Base-by-base conservation (phyloP, 2,888 invertebrate genomes). In the Apoderus coryli region DNA sequence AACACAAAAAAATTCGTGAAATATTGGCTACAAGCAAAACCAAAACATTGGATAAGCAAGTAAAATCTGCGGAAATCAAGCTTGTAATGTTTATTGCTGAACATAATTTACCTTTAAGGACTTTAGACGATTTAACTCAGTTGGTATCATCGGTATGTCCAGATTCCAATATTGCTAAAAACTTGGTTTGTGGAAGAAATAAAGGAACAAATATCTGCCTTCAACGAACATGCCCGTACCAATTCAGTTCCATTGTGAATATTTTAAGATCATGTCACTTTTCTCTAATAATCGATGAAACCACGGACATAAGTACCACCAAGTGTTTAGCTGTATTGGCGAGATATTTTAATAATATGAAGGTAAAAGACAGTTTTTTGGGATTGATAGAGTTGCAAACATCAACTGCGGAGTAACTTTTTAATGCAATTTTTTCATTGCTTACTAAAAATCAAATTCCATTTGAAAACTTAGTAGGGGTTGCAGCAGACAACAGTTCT, bases 401-500 rank as follows among this genome's bases (percentile, higher is more conserved):
- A 7, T 14, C n/a, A 10, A 5, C 26, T 14, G 14, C 31, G 12
- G 13, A 31, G n/a, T 25, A 9, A 19, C 10, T 41, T 23, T 41
- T 37, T 25, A 22, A 24, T 6, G 22, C 27, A 3, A 19, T 40
- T 2, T 36, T 14, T 13, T 25, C 32, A 6, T 22, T 36, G 11
- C 15, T 38, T 4, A n/a, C 25, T 14, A 11, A 12, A 9, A 22
- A 31, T 4, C 12, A 19, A 6, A 34, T 41, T 14, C 31, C 40
- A 10, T 36, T 34, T 23, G 22, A 24, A 5, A 39, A 39, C 27
- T 25, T 39, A 11, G 32, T 39, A 12, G 36, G 37, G 10, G 35
- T 42, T 27, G 40, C 28, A n/a, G 37, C 36, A 23, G 39, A 43
- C 29, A 33, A 35, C 23, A 39, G 39, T 7, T 36, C 27, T 22